These are phyloP conservation scores for Neoaliturus tenellus DNA, from an alignment of 2,888 invertebrate genomes.

Conservation along the genomic window DNA sequence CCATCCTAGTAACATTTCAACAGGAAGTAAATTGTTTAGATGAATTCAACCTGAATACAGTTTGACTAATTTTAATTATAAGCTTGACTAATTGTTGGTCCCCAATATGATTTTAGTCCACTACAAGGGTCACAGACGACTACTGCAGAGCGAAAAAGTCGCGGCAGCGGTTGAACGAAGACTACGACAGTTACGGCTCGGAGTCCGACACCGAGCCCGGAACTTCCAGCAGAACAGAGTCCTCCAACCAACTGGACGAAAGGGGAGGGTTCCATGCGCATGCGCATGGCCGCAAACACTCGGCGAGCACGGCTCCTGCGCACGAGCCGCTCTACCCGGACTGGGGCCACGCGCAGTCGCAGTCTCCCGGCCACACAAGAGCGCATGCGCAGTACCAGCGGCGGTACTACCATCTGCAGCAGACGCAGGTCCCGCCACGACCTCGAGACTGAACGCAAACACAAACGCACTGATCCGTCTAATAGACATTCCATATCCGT, in stretches of 20 bases:
- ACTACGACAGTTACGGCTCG: constrained; percentile 46
- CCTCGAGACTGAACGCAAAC: not conserved
- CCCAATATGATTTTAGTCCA: not conserved
- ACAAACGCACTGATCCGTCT: not conserved
- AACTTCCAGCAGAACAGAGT: constrained; percentile 29
- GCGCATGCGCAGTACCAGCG: constrained; percentile 35
- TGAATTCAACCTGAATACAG: too few relatives aligned
- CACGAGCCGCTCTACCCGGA: constrained; percentile 45
- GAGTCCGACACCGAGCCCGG: constrained; percentile 43
- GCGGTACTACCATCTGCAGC: constrained; percentile 37
- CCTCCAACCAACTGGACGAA: constrained; percentile 42
- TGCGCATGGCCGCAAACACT: constrained; percentile 8
- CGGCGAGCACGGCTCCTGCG: not conserved
- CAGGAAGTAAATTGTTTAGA: too few relatives aligned
- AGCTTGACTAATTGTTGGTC: too few relatives aligned
- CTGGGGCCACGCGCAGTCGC: not conserved
- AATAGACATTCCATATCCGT: too few relatives aligned
- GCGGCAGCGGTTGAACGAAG: constrained; percentile 11
- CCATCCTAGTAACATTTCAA: too few relatives aligned
- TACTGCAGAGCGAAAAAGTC: constrained; percentile 40
- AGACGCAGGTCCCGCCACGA: not conserved
- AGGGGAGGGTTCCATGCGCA: not conserved
- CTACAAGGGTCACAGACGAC: constrained; percentile 17
- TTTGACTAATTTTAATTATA: too few relatives aligned
- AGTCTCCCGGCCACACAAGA: constrained; percentile 24